These are phyloP conservation scores for Sinocyclocheilus rhinocerous DNA, from an alignment of 2,113 vertebrate genomes.

Conservation along the genomic window DNA sequence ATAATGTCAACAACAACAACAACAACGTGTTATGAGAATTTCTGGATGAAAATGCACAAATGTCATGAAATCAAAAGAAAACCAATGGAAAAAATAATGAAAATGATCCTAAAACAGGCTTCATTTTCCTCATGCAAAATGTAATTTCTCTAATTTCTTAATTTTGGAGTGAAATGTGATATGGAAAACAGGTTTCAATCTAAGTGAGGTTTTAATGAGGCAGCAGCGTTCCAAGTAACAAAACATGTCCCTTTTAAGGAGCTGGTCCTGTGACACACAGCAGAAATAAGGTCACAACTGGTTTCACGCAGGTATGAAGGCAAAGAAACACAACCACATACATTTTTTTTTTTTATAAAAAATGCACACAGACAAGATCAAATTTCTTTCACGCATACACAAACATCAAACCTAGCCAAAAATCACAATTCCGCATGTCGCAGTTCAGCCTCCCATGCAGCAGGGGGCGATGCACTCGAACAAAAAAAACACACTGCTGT, in stretches of 20 bases:
- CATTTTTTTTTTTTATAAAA: neutral
- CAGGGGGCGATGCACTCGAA: neutral
- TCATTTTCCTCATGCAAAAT: neutral
- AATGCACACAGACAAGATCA: neutral
- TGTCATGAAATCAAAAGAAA: neutral
- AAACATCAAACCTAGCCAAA: neutral
- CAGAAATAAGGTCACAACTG: constrained; percentile 5
- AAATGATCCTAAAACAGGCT: neutral
- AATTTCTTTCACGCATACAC: too few species aligned
- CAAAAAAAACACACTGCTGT: neutral
- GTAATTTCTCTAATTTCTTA: neutral
- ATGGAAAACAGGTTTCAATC: neutral
- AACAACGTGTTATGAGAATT: too few species aligned
- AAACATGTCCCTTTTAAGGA: neutral
- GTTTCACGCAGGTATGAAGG: neutral
- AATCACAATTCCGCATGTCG: neutral
- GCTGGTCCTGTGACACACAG: neutral
- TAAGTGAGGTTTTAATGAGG: neutral
- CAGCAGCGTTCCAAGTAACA: neutral
- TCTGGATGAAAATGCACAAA: neutral
- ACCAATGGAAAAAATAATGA: too few species aligned
- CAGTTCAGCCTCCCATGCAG: constrained; percentile 36
- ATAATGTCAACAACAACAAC: too few species aligned
- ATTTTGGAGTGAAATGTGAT: constrained; percentile 8
- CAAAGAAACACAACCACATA: neutral